Base-by-base conservation (phyloP, 2,113 vertebrate species). In the Tichodroma muraria region DNA sequence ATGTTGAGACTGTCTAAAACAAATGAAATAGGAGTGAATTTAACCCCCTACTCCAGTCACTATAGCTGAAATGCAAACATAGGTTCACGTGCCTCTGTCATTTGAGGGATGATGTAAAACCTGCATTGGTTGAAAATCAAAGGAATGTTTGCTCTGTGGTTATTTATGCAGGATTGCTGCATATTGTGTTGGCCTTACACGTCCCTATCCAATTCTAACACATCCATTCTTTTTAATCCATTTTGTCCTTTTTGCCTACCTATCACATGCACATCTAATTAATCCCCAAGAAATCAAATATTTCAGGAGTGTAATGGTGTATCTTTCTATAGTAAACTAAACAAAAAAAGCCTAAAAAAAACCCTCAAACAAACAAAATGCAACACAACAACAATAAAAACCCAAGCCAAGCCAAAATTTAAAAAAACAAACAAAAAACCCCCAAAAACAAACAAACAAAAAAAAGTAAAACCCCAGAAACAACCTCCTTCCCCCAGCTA, bases 401-500 rank as follows among this genome's bases (percentile, higher is more conserved):
- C 5, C 4, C 12, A 52, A 35, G 5, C 5, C 4, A 64, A 61
- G 8, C 2, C 31, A 13, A 30, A 28, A n/a, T n/a, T n/a, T n/a
- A n/a, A n/a, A n/a, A n/a, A n/a, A n/a, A n/a, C n/a, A n/a, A 24
- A 21, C 4, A 3, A 28, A 33, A n/a, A 35, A 11, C 6, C 2
- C 1, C 6, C 9, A 22, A 31, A 21, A 11, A 20, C 33, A 33
- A 16, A 9, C 6, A 47, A 49, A 28, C 11, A 24, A 28, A 23
- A n/a, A n/a, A n/a, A n/a, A n/a, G n/a, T n/a, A 40, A 54, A n/a
- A 5, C 2, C 1, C 8, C 14, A 27, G 17, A 44, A 52, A 68
- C 6, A 44, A 9, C 1, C 5, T 4, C 3, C 8, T 5, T 42
- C 2, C 4, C 6, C 14, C 15, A 56, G 3, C 25, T 24, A 35